These are phyloP conservation scores for Cryptotermes secundus DNA, from an alignment of 1,140 invertebrate species.

Conservation along the genomic window DNA sequence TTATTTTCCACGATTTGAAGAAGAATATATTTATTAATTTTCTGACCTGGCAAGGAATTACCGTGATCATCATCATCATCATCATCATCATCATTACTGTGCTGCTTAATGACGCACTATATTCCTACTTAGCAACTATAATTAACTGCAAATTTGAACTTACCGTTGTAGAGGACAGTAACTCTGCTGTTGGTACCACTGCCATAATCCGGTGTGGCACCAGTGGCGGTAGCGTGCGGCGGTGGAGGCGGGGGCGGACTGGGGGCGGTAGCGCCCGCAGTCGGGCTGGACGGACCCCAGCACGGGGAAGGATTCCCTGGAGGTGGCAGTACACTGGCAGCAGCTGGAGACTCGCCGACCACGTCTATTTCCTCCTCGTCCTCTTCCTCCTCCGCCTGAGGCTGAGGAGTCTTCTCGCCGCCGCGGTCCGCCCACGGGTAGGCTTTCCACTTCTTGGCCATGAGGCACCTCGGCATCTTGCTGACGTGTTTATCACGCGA, in stretches of 20 bases:
- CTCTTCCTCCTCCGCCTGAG: constrained; percentile 45
- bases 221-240: neutral
- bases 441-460: constrained; percentile 89
- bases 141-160: constrained; percentile 40
- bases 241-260: constrained; percentile 61
- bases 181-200: constrained; percentile 25
- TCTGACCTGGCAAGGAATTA: too few relatives aligned
- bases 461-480: constrained; percentile 78
- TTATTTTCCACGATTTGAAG: too few relatives aligned
- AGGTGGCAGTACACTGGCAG: constrained; percentile 36
- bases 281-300: constrained; percentile 71
- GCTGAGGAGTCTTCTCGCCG: constrained; percentile 34
- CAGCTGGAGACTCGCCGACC: constrained; percentile 61
- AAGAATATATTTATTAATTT: too few relatives aligned
- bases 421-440: constrained; percentile 72
- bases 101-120: too few relatives aligned
- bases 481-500: neutral
- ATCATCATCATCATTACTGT: too few relatives aligned
- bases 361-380: constrained; percentile 79
- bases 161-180: constrained; percentile 63
- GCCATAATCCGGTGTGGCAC: neutral
- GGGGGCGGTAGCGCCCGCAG: constrained; percentile 69
- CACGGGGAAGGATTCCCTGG: constrained; percentile 46
- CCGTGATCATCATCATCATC: too few relatives aligned
- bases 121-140: too few relatives aligned